Conservation (phyloP, 2,797 vertebrate genomes). For the Neoniphon sammara region DNA sequence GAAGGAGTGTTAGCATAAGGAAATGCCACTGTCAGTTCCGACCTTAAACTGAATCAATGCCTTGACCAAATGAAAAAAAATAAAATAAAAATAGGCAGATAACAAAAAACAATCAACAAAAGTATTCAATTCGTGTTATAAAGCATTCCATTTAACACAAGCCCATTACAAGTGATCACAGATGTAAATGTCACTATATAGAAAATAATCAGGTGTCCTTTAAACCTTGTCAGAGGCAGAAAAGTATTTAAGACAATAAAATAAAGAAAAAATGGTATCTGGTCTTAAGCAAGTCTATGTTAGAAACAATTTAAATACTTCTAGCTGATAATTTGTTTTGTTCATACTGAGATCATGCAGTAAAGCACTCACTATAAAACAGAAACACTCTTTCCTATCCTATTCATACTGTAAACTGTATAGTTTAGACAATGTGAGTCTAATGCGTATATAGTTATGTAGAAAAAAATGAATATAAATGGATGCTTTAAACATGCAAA, state of each 20-base stretch:
- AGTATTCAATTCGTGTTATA: slow-evolving; percentile 63
- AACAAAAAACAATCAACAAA: slow-evolving; percentile 68
- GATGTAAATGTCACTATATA: slow-evolving; percentile 41
- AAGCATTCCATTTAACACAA: slow-evolving; percentile 67
- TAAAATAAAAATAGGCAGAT: slow-evolving; percentile 68
- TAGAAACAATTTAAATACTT: slow-evolving; percentile 1
- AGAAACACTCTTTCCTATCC: background rate
- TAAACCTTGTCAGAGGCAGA: slow-evolving; percentile 44
- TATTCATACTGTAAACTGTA: background rate
- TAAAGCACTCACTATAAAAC: slow-evolving; percentile 10
- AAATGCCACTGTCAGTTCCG: slow-evolving; percentile 79
- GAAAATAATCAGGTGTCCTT: slow-evolving; percentile 43
- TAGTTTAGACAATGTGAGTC: background rate
- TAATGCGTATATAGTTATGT: background rate
- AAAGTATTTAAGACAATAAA: slow-evolving; percentile 22
- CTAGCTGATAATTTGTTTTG: slow-evolving; percentile 5
- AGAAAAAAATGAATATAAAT: background rate
- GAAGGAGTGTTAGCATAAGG: slow-evolving; percentile 88
- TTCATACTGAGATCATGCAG: slow-evolving; percentile 28
- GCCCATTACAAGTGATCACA: slow-evolving; percentile 44
- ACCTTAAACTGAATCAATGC: slow-evolving; percentile 83
- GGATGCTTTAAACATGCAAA: slow-evolving; percentile 2
- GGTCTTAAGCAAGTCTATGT: slow-evolving; percentile 25
- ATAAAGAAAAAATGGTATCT: slow-evolving; percentile 20
- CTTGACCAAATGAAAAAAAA: slow-evolving; percentile 75